Evolutionary conservation across 2,113 vertebrate genomes (phyloP), one percentile per base, ranked within the genome.

Genomic region (Mobula birostris): DNA sequence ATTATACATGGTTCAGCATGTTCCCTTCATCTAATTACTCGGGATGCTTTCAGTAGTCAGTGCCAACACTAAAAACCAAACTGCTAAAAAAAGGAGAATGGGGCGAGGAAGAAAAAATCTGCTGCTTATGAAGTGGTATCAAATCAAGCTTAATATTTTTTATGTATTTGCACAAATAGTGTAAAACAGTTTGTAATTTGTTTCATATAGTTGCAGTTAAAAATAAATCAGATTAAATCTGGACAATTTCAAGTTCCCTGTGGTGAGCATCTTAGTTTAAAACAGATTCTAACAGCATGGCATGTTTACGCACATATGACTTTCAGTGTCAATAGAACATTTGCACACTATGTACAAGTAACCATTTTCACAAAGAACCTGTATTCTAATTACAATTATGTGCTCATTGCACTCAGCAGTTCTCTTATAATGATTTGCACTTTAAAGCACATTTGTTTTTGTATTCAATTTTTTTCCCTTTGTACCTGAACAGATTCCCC

Each of bases 301-400:
- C 91, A 93, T 93, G 91, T 93, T 74, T 93, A 93, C 14, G 91
- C 36, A 93, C 91, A 93, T 76, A 70, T 70, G 36, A 93, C 70
- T 74, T 93, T 74, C 91, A 27, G 8, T 93, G 36, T 93, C 91
- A 93, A 93, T 56, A 93, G 68, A 93, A 93, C 70, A n/a, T 74
- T 93, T 93, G 91, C 68, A 93, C 91, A 74, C 91, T 93, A 93
- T 93, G 40, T 93, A 93, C 91, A 93, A 56, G 70, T 72, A 93
- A 74, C 40, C 91, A 93, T 93, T 93, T 90, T 93, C 91, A 93
- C 91, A 93, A 93, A 93, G 21, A 72, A 93, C 72, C 32, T 93
- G 70, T 74, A 93, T 93, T 93, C 91, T 93, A 93, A 74, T 93
- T 93, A 93, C 40, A 76, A 93, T 93, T 63, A 93, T 74, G 68